These are phyloP conservation scores for Macroteleia sp. DNA, from an alignment of 2,888 invertebrate genomes.

Conservation along the genomic window DNA sequence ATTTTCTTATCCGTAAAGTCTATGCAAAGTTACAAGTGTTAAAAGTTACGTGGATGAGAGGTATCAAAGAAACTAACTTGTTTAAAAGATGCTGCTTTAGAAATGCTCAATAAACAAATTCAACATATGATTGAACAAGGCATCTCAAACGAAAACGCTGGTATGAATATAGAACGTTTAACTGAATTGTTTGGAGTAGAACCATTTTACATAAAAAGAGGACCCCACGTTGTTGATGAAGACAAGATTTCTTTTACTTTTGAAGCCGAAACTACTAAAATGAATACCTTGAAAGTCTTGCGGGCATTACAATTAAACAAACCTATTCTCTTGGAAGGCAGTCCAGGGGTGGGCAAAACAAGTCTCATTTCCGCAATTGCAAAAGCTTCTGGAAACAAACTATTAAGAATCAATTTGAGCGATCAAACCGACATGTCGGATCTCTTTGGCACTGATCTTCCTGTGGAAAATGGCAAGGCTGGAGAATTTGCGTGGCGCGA, in stretches of 20 bases:
- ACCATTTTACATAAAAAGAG: slow-evolving; percentile 90
- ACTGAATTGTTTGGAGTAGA: slow-evolving; percentile 88
- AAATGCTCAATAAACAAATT: slow-evolving; percentile 86
- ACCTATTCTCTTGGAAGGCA: slow-evolving; percentile 97
- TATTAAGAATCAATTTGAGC: slow-evolving; percentile 97
- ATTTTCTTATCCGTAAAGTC: no score
- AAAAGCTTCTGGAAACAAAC: slow-evolving; percentile 90
- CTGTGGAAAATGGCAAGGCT: slow-evolving; percentile 92
- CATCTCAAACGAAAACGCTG: slow-evolving; percentile 31
- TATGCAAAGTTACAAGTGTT: no score
- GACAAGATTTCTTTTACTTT: slow-evolving; percentile 87
- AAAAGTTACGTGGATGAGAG: no score
- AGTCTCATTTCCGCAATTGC: slow-evolving; percentile 96
- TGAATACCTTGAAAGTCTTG: slow-evolving; percentile 93
- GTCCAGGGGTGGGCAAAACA: slow-evolving; percentile 99
- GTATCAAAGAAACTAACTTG: slow-evolving; percentile 77
- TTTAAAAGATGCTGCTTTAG: slow-evolving; percentile 85
- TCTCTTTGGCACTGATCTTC: slow-evolving; percentile 98
- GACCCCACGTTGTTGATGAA: slow-evolving; percentile 74
- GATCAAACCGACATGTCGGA: slow-evolving; percentile 99
- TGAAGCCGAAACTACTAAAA: slow-evolving; percentile 90
- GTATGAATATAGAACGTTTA: slow-evolving; percentile 65
- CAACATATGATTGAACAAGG: slow-evolving; percentile 67
- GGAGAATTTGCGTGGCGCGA: slow-evolving; percentile 98
- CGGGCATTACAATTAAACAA: slow-evolving; percentile 95